phyloP scores from a whole-genome alignment of 2,888 invertebrate species.

The Calameuta idolon region DNA sequence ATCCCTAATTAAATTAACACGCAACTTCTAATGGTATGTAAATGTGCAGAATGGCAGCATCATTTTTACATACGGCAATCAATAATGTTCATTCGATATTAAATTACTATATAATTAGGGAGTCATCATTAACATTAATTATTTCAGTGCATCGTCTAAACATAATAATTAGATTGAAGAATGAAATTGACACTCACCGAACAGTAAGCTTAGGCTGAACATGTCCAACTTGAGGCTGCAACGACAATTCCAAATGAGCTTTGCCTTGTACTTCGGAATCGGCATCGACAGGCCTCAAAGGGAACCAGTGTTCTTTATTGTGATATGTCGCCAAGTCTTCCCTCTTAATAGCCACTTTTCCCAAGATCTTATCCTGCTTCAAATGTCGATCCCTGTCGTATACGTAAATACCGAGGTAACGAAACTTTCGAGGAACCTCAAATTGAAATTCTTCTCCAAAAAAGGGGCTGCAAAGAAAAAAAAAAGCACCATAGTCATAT shows the following conservation, averaged over 20 bases:
- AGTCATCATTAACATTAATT: neutral
- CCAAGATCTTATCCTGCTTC: conserved; percentile 86
- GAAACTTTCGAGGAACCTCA: conserved; percentile 90
- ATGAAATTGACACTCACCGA: conserved; percentile 56
- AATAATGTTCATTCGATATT: neutral
- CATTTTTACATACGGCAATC: neutral
- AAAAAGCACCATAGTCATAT: conserved; percentile 12
- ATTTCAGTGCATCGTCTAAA: neutral
- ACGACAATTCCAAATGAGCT: conserved; percentile 82
- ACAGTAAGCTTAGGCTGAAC: conserved; percentile 65
- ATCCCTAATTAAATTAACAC: neutral
- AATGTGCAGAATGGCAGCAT: neutral
- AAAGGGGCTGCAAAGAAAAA: conserved; percentile 78
- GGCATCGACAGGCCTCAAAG: conserved; percentile 85
- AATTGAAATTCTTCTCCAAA: conserved; percentile 95
- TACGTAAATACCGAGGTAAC: conserved; percentile 89
- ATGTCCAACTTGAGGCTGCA: conserved; percentile 67
- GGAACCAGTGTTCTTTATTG: conserved; percentile 94
- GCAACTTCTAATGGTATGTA: neutral
- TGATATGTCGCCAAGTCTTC: conserved; percentile 89
- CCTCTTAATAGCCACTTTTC: conserved; percentile 88
- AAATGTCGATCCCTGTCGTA: conserved; percentile 87
- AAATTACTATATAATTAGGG: neutral
- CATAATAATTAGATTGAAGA: neutral
- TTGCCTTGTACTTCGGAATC: conserved; percentile 94